Base-by-base conservation (phyloP, 2,888 invertebrate genomes). In the Oeneis ivallda region DNA sequence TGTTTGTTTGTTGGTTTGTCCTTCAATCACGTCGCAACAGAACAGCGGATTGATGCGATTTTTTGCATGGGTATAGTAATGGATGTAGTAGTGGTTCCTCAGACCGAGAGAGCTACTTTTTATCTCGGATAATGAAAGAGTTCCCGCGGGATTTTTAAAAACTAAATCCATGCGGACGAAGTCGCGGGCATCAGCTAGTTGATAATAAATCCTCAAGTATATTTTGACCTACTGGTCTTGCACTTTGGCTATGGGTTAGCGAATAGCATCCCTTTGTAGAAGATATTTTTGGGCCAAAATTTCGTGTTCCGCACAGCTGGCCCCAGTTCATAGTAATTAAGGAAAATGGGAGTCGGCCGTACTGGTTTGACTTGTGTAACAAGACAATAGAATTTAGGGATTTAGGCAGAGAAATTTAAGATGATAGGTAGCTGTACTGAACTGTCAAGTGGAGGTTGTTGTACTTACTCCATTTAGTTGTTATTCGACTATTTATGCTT, bases 241-340 rank as follows among this genome's bases (percentile, higher is more conserved):
- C 34, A 54, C 37, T 54, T 53, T 11, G 3, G 54, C 17, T 11
- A n/a, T 3, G 11, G 15, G 37, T 1, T 37, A 9, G 10, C 5
- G 17, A 17, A 54, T 5, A 10, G 9, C 17, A 9, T 9, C 15
- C 13, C 19, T n/a, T 32, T n/a, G 2, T 50, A 13, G 6, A 50
- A 11, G 50, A n/a, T 3, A 15, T 47, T 47, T 17, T 10, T 57
- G 41, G 13, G 13, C 26, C 15, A 6, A 15, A 37, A 39, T 58
- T 47, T 49, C 56, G 49, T 50, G 62, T 63, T 56, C 49, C 26
- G 57, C 57, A 43, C 58, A 43, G 54, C 63, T 64, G 63, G 37
- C 41, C 50, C 26, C 50, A 50, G 57, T 64, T 64, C 64, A 17
- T 58, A 57, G 41, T 58, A 64, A 64, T 64, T 64, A 64, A 64